Conservation (phyloP, 2,888 invertebrate genomes). For the Morpho achilles region DNA sequence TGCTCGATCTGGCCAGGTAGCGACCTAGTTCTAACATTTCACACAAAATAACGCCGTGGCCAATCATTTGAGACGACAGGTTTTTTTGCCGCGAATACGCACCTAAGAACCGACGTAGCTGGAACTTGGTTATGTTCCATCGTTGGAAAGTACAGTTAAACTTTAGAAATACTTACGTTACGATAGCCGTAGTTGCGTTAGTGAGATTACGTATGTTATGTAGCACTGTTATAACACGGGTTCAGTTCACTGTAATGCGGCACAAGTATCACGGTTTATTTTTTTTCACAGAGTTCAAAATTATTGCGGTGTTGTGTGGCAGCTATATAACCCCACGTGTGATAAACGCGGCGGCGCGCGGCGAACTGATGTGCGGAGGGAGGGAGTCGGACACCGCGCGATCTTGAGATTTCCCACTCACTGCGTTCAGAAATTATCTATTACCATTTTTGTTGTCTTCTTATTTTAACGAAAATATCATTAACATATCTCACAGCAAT, state of each 20-base stretch:
- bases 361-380: constrained; percentile 46
- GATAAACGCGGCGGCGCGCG: constrained; percentile 47
- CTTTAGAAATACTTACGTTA: constrained; percentile 65
- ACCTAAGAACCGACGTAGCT: constrained; percentile 49
- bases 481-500: too few relatives aligned
- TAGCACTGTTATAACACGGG: constrained; percentile 44
- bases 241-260: constrained; percentile 47
- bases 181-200: constrained; percentile 47
- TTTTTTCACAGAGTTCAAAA: constrained; percentile 51
- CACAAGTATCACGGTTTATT: constrained; percentile 49
- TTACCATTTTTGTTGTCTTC: constrained; percentile 5
- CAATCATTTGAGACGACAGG: constrained; percentile 45
- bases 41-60: constrained; percentile 38
- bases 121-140: constrained; percentile 40
- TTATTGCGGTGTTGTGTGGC: constrained; percentile 36
- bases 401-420: constrained; percentile 40
- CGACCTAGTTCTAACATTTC: constrained; percentile 45
- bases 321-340: constrained; percentile 29
- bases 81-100: constrained; percentile 65
- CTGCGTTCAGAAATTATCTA: constrained; percentile 33
- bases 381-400: constrained; percentile 40
- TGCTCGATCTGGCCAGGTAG: constrained; percentile 20
- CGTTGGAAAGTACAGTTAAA: constrained; percentile 70
- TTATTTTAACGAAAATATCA: too few relatives aligned
- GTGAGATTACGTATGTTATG: constrained; percentile 42